Conservation (phyloP, 2,888 invertebrate species). For the Drosophila nigricruria region DNA sequence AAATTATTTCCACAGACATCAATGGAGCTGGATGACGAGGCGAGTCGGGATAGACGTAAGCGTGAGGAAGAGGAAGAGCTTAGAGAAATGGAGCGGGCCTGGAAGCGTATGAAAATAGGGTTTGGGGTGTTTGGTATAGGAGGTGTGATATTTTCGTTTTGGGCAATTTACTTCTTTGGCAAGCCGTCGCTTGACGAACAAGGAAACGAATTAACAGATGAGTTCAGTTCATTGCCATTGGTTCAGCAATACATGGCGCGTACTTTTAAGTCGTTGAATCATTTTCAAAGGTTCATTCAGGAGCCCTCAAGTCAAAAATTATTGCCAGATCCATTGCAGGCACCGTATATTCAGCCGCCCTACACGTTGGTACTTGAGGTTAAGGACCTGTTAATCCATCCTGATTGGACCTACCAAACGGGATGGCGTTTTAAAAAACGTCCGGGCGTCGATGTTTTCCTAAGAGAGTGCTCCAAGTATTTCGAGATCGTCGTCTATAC, state of each 20-base stretch:
- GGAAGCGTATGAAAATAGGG: constrained; percentile 90
- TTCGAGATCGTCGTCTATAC: constrained; percentile 99
- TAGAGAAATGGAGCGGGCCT: constrained; percentile 89
- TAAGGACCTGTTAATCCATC: constrained; percentile 97
- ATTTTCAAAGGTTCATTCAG: constrained; percentile 92
- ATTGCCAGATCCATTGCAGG: constrained; percentile 95
- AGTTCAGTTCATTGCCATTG: constrained; percentile 89
- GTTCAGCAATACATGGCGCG: constrained; percentile 90
- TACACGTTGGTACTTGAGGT: constrained; percentile 98
- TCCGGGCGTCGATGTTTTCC: constrained; percentile 97
- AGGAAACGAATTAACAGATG: constrained; percentile 90
- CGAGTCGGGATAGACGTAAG: constrained; percentile 78
- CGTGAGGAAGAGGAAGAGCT: constrained; percentile 86
- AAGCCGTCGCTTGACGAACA: constrained; percentile 90
- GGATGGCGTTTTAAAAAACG: constrained; percentile 99
- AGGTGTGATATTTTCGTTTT: constrained; percentile 87
- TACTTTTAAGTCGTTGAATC: constrained; percentile 90
- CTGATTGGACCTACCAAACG: constrained; percentile 99
- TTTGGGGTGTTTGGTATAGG: constrained; percentile 88
- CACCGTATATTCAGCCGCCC: constrained; percentile 96
- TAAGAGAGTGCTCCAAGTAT: constrained; percentile 94
- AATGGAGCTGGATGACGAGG: constrained; percentile 85
- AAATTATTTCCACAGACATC: constrained; percentile 87
- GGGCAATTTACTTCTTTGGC: constrained; percentile 90
- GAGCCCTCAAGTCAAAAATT: constrained; percentile 97